A percentile compares a stretch with the other conserved stretches of the same genome.
phyloP scores from a whole-genome alignment of 2,888 invertebrate genomes.

The Epistrophe grossulariae region DNA sequence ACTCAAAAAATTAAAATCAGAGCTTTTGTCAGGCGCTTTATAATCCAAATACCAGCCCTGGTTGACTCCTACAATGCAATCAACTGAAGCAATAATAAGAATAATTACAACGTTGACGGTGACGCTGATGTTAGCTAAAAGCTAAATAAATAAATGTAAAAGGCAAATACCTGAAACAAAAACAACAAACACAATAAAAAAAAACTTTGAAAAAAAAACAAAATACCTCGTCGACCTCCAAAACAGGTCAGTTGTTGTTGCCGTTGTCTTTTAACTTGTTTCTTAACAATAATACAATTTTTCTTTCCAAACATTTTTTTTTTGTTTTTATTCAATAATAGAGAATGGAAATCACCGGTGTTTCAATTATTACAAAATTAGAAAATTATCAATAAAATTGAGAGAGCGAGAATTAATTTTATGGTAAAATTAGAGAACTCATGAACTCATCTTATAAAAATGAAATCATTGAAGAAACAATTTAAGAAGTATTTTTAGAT shows the following conservation, averaged over 20 bases:
- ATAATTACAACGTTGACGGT: neutral
- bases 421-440: neutral
- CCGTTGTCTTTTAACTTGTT: slow-evolving; percentile 53
- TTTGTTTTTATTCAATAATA: slow-evolving; percentile 14
- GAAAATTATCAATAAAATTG: slow-evolving; percentile 21
- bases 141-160: slow-evolving; percentile 1
- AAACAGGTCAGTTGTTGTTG: slow-evolving; percentile 60
- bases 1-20: too few species aligned
- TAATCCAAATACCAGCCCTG: neutral
- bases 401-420: neutral
- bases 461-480: neutral
- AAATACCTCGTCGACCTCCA: slow-evolving; percentile 67
- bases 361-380: slow-evolving; percentile 13
- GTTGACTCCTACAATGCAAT: neutral
- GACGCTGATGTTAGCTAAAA: slow-evolving; percentile 6
- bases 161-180: neutral
- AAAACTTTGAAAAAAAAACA: slow-evolving; percentile 21
- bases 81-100: neutral
- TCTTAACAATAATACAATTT: slow-evolving; percentile 6
- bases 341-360: neutral
- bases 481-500: slow-evolving; percentile 63
- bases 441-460: neutral
- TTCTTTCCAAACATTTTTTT: neutral
- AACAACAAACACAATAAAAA: slow-evolving; percentile 5
- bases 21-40: neutral